phyloP scores from a whole-genome alignment of 1,140 invertebrate species.

The Sarcophaga peregrina region DNA sequence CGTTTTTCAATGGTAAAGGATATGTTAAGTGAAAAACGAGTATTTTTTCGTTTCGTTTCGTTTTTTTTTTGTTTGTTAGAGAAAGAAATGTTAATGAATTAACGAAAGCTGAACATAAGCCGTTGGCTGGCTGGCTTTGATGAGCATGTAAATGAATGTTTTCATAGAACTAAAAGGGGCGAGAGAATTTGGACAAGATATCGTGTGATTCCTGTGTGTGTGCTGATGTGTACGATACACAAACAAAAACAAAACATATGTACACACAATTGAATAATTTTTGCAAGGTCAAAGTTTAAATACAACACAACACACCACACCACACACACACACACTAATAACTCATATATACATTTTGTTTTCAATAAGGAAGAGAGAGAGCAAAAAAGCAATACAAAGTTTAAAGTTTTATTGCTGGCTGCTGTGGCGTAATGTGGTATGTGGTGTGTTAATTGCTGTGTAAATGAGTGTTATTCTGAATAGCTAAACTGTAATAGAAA shows the following conservation, averaged over 20 bases:
- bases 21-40: not conserved
- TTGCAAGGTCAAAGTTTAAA: constrained; percentile 45
- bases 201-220: constrained; percentile 43
- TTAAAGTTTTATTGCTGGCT: not conserved
- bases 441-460: not conserved
- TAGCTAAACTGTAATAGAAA: too few relatives aligned
- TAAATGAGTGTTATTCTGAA: not conserved
- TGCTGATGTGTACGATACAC: not conserved
- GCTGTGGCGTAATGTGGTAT: not conserved
- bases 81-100: constrained; percentile 3
- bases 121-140: not conserved
- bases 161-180: constrained; percentile 31
- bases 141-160: not conserved
- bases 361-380: too few relatives aligned
- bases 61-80: not conserved
- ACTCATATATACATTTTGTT: too few relatives aligned
- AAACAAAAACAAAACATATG: constrained; percentile 38
- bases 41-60: too few relatives aligned
- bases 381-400: too few relatives aligned
- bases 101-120: not conserved
- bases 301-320: not conserved
- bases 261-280: not conserved
- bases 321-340: too few relatives aligned
- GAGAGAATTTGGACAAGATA: constrained; percentile 46
- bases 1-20: not conserved